Percentiles rank a stretch among this genome's conserved stretches.
Conservation (phyloP, 2,888 invertebrate species). For the Sipha maydis region DNA sequence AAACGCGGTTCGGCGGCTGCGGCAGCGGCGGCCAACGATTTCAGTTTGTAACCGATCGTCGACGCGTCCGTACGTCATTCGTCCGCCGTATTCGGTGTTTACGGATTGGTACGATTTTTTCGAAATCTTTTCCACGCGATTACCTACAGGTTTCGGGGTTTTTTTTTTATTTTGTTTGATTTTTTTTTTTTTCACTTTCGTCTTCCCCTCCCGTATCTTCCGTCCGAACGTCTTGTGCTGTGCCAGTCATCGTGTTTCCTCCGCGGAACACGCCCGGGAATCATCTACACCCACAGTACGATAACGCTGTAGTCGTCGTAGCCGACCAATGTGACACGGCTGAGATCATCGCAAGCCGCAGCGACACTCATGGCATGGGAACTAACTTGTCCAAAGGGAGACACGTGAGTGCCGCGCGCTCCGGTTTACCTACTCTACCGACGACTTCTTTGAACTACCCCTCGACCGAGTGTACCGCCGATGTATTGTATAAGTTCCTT, state of each 20-base stretch:
- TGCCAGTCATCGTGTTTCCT: background rate
- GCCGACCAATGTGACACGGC: slow-evolving; percentile 16
- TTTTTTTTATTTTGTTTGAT: background rate
- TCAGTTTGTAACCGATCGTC: slow-evolving; percentile 57
- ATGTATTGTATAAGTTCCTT: slow-evolving; percentile 41
- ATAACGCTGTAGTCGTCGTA: background rate
- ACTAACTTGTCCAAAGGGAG: slow-evolving; percentile 70
- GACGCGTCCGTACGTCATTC: background rate
- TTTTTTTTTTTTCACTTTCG: background rate
- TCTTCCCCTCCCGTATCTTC: background rate
- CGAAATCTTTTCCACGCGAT: background rate
- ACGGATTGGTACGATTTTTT: too few relatives aligned
- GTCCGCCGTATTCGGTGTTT: background rate
- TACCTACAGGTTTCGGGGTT: background rate
- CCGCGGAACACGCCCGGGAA: background rate
- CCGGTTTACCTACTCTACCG: background rate
- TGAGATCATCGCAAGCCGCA: slow-evolving; percentile 13
- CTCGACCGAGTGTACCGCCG: background rate
- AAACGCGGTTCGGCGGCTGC: slow-evolving; percentile 38
- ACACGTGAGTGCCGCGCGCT: slow-evolving; percentile 67
- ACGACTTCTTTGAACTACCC: background rate
- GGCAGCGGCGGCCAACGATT: slow-evolving; percentile 16
- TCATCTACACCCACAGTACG: background rate
- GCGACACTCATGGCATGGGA: slow-evolving; percentile 68
- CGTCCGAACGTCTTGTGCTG: background rate